These are phyloP conservation scores for Caenorhabditis sp. DNA, from an alignment of 2,888 invertebrate species.

Conservation along the genomic window DNA sequence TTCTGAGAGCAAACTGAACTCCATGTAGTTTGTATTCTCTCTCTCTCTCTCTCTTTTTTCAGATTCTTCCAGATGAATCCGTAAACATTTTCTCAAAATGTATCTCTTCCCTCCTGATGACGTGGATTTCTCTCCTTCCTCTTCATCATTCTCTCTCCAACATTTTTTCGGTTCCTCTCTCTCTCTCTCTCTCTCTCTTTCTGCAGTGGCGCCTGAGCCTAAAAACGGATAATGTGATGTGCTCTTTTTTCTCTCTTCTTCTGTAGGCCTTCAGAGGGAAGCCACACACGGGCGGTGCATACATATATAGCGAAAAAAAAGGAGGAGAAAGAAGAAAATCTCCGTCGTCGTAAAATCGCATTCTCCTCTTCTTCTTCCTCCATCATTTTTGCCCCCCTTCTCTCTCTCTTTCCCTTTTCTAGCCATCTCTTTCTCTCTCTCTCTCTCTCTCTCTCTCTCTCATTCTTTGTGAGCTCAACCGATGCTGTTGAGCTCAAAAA, in stretches of 20 bases:
- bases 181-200: not conserved
- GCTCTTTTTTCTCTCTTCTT: constrained; percentile 15
- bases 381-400: constrained; percentile 34
- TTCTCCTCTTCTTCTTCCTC: constrained; percentile 45
- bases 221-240: constrained; percentile 58
- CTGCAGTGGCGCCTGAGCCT: constrained; percentile 1
- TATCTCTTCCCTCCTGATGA: too few relatives aligned
- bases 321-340: constrained; percentile 17
- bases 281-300: constrained; percentile 12
- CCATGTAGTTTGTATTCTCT: too few relatives aligned
- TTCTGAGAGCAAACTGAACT: too few relatives aligned
- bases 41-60: too few relatives aligned
- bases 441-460: too few relatives aligned
- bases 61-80: not conserved
- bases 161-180: not conserved
- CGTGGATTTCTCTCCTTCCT: constrained; percentile 10
- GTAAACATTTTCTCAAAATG: constrained; percentile 3
- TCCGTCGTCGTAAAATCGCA: constrained; percentile 47
- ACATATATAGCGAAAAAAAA: not conserved
- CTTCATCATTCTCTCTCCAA: constrained; percentile 6
- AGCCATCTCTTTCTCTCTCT: too few relatives aligned
- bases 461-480: constrained; percentile 25
- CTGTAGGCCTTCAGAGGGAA: not conserved
- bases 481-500: constrained; percentile 12
- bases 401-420: not conserved